Evolutionary conservation across 2,113 vertebrate species (phyloP).

Genomic region (Leiothrix lutea): DNA sequence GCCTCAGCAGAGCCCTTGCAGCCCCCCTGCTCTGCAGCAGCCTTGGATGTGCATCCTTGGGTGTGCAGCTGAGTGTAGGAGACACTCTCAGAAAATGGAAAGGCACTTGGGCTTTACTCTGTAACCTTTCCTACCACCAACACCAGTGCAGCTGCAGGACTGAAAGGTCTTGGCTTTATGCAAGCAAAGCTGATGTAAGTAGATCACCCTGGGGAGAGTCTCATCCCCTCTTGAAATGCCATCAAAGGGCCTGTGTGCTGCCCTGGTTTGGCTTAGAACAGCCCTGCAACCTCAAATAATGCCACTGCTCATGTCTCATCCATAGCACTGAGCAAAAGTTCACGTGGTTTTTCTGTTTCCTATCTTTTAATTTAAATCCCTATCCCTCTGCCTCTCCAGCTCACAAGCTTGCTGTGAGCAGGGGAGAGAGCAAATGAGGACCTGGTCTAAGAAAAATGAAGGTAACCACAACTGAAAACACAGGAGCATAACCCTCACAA

Average conservation of each 20-base stretch:
- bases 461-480: slow-evolving; percentile 51
- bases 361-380: neutral
- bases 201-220: neutral
- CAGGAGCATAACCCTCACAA: neutral
- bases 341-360: neutral
- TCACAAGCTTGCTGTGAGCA: neutral
- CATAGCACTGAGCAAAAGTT: neutral
- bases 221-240: accelerated
- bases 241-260: accelerated
- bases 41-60: neutral
- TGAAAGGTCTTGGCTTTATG: neutral
- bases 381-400: neutral
- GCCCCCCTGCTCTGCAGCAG: neutral
- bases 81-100: neutral
- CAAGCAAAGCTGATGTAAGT: neutral
- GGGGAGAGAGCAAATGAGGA: neutral
- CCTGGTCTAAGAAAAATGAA: neutral
- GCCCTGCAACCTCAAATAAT: neutral
- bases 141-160: neutral
- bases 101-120: neutral
- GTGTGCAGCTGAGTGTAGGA: neutral
- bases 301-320: neutral
- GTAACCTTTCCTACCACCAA: neutral
- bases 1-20: neutral
- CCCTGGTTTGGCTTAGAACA: neutral